Evolutionary conservation across 2,888 invertebrate species (phyloP).

Genomic region (Notodonta ziczac): DNA sequence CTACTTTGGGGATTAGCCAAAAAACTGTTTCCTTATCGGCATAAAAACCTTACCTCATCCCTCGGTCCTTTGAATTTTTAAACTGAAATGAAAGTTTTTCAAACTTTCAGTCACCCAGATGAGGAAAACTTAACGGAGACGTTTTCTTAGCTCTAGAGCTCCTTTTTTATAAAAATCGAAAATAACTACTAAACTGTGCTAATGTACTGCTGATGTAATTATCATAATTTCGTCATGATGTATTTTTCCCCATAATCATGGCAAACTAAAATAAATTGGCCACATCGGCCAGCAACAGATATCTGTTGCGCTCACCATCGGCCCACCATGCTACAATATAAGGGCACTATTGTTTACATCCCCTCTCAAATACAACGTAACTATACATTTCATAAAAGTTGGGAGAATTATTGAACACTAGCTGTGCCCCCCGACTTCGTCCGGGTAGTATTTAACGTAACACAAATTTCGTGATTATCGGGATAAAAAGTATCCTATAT

Average conservation of each 20-base stretch:
- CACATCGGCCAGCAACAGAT: slow-evolving; percentile 66
- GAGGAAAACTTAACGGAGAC: not conserved
- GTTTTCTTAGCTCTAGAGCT: not conserved
- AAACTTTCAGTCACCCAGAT: not conserved
- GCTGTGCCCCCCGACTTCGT: too few relatives aligned
- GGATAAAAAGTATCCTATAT: too few relatives aligned
- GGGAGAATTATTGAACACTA: slow-evolving; percentile 2
- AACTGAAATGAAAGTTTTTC: not conserved
- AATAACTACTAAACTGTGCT: too few relatives aligned
- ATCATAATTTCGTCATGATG: not conserved
- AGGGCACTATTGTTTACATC: slow-evolving; percentile 1
- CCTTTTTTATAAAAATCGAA: too few relatives aligned
- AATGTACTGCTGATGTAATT: too few relatives aligned
- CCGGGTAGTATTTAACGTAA: too few relatives aligned
- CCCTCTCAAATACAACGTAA: slow-evolving; percentile 12
- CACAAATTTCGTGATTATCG: too few relatives aligned
- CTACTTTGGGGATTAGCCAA: not conserved
- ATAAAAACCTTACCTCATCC: not conserved
- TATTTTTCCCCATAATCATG: slow-evolving; percentile 12
- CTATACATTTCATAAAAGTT: slow-evolving; percentile 24
- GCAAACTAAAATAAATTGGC: slow-evolving; percentile 16
- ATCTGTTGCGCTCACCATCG: slow-evolving; percentile 67
- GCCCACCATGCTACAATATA: slow-evolving; percentile 40
- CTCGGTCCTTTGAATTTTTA: not conserved
- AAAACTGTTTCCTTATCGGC: too few relatives aligned